Evolutionary conservation across 2,888 invertebrate genomes (phyloP), one percentile per base, ranked within the genome.

Genomic region (Hydrotaea diabolus): DNA sequence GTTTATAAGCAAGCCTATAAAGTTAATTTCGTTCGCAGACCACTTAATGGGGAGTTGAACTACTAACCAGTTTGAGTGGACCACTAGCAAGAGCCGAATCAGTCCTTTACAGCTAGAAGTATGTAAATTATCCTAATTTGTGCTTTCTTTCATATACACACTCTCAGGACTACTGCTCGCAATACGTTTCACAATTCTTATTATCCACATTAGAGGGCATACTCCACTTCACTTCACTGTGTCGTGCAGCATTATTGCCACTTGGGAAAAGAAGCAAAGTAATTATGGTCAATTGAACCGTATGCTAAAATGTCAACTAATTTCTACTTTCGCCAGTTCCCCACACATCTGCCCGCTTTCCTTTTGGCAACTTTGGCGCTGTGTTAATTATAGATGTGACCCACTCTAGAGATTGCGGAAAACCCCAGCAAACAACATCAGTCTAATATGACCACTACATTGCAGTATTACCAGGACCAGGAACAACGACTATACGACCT

Each of bases 341-440:
- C 62, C 66, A 31, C 59, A 43, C 15, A 71, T 9, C n/a, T 66
- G 26, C 11, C 17, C 55, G 31, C 71, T 36, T 73, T 59, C 39
- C 15, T 15, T n/a, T 76, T 72, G 26, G 49, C 31, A 74, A 57
- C 66, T n/a, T n/a, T 59, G 43, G 78, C 73, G 76, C 76, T 85
- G 79, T 79, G 84, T 81, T 84, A 78, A 84, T 84, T 84, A 81
- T 78, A 76, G 81, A 79, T 81, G 57, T 78, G 75, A 81, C 81
- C 81, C 57, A 73, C 76, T 80, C 66, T 66, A 43, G 17, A 66
- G 73, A 36, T 19, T 69, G 43, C 43, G 23, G 21, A n/a, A 43
- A 26, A 26, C 15, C 26, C 26, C 21, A 21, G 21, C 2, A 23
- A 59, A n/a, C 21, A 23, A 43, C 43, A 19, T 69, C 69, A 69